A percentile compares a stretch with the other conserved stretches of the same genome.
phyloP scores from a whole-genome alignment of 1,140 invertebrate genomes.

The Choristoneura fumiferana region DNA sequence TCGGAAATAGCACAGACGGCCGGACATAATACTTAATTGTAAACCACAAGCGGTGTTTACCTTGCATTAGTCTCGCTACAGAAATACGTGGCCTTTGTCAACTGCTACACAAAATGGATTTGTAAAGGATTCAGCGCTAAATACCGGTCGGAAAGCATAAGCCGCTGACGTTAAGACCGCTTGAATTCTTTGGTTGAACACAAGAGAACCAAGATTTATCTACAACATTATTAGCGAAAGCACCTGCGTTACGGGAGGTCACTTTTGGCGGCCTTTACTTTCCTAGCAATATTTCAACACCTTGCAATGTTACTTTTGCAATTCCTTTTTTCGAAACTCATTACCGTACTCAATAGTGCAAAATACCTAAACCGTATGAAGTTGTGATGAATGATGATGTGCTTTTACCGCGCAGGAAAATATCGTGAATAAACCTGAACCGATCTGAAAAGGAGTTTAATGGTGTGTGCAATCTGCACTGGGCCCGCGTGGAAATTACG shows the following conservation, averaged over 20 bases:
- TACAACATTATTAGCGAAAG: not conserved
- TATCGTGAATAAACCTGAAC: no score
- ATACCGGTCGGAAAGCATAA: constrained; percentile 19
- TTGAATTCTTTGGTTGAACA: not conserved
- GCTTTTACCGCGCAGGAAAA: no score
- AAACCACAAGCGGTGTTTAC: constrained; percentile 56
- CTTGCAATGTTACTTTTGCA: no score
- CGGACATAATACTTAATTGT: constrained; percentile 58
- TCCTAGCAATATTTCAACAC: no score
- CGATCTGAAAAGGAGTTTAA: no score
- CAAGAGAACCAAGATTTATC: not conserved
- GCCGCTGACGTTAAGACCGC: not conserved
- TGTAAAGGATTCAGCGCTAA: constrained; percentile 44
- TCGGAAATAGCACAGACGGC: constrained; percentile 51
- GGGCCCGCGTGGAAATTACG: no score
- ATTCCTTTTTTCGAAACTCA: no score
- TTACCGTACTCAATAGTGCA: no score
- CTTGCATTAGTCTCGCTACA: constrained; percentile 53
- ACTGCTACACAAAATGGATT: constrained; percentile 28
- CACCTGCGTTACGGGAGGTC: constrained; percentile 2
- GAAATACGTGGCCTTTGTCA: constrained; percentile 59
- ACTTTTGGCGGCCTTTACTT: not conserved
- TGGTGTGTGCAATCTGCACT: no score
- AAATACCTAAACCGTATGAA: no score
- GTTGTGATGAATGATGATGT: no score